A percentile compares a stretch with the other conserved stretches of the same genome.
Conservation (phyloP, 2,888 invertebrate genomes). For the Lissonota sp. region DNA sequence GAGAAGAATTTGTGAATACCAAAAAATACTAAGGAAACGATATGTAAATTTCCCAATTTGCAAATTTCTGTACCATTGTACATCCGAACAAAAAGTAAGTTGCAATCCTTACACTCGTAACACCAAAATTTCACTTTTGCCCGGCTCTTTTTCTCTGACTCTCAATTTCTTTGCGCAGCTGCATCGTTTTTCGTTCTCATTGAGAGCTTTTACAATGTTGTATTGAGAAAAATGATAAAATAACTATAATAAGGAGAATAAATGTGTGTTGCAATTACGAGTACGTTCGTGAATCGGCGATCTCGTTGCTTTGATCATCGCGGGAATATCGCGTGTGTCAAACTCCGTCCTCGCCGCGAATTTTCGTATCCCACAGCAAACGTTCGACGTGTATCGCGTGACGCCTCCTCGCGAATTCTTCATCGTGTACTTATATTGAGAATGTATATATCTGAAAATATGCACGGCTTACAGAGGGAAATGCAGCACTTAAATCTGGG, state of each 20-base stretch:
- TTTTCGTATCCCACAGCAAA: neutral
- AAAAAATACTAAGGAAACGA: no score
- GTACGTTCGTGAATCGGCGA: slow-evolving; percentile 64
- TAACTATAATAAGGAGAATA: neutral
- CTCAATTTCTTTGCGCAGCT: no score
- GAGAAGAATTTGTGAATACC: no score
- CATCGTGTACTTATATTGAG: slow-evolving; percentile 1
- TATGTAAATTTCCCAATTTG: no score
- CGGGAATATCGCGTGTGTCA: slow-evolving; percentile 67
- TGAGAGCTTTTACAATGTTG: no score
- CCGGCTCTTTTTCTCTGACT: no score
- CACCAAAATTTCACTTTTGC: no score
- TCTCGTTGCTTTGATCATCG: slow-evolving; percentile 66
- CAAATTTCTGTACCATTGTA: no score
- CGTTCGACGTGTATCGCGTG: slow-evolving; percentile 61
- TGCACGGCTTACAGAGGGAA: slow-evolving; percentile 10
- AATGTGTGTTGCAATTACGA: slow-evolving; percentile 43
- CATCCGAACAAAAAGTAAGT: no score
- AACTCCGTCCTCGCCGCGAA: slow-evolving; percentile 26
- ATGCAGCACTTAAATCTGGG: slow-evolving; percentile 54
- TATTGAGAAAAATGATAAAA: slow-evolving; percentile 9
- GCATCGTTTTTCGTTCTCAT: no score
- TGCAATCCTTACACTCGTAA: no score
- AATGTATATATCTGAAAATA: slow-evolving; percentile 14
- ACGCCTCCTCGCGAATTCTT: slow-evolving; percentile 64